Conservation (phyloP, 2,113 vertebrate genomes). For the Cyanistes caeruleus region DNA sequence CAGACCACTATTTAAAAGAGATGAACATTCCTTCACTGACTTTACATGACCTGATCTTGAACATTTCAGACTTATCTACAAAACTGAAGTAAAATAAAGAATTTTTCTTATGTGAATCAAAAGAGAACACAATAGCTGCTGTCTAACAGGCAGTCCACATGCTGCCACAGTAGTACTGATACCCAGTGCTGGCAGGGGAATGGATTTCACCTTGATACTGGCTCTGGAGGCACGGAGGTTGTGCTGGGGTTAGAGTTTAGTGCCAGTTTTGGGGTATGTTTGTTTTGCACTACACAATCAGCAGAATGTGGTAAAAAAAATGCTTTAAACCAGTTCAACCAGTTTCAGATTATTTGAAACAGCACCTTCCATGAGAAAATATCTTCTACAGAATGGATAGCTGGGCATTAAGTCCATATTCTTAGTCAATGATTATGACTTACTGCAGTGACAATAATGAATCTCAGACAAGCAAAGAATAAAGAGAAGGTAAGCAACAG, state of each 20-base stretch:
- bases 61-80: not conserved
- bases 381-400: not conserved
- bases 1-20: not conserved
- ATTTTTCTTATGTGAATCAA: not conserved
- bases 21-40: not conserved
- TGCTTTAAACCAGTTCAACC: not conserved
- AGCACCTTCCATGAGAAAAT: not conserved
- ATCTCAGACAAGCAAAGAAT: not conserved
- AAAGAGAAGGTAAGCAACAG: not conserved
- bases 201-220: not conserved
- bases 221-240: not conserved
- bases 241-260: not conserved
- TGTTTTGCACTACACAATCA: not conserved
- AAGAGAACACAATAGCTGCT: not conserved
- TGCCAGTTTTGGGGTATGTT: not conserved
- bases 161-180: not conserved
- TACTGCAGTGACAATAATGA: not conserved
- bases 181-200: not conserved
- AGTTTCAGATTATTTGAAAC: not conserved
- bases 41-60: not conserved
- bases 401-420: not conserved
- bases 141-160: not conserved
- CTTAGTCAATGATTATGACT: not conserved
- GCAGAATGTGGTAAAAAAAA: not conserved
- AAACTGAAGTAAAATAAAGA: not conserved